Conservation (phyloP, 2,888 invertebrate species). For the Cosmia pyralina region DNA sequence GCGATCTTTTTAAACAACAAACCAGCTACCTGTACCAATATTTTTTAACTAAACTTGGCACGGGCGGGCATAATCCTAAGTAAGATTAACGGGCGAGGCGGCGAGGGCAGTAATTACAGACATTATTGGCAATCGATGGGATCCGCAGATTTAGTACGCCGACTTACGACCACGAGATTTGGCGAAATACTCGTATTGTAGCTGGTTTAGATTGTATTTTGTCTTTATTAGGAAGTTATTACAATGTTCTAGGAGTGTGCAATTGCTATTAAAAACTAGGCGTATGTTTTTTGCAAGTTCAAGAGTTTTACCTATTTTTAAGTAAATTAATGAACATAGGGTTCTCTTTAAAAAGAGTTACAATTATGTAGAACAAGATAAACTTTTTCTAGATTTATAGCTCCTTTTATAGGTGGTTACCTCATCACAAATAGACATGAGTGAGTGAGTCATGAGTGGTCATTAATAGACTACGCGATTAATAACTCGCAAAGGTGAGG, state of each 20-base stretch:
- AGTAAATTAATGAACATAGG: no score
- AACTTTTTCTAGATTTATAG: no score
- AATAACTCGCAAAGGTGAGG: background rate
- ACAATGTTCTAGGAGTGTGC: background rate
- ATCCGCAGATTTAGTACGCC: constrained; percentile 81
- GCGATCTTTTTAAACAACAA: constrained; percentile 46
- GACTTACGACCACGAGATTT: constrained; percentile 67
- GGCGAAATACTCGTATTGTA: constrained; percentile 46
- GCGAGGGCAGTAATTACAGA: constrained; percentile 83
- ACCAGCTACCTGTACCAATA: constrained; percentile 61
- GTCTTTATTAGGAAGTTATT: background rate
- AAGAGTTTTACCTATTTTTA: no score
- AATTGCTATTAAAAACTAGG: no score
- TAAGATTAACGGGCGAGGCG: constrained; percentile 76
- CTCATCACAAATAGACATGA: no score
- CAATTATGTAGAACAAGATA: background rate
- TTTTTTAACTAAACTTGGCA: constrained; percentile 84
- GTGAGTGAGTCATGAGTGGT: no score
- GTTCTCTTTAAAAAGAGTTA: background rate
- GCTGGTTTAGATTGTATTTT: constrained; percentile 22
- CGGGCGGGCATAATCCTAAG: constrained; percentile 70
- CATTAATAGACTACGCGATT: no score
- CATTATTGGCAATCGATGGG: constrained; percentile 87
- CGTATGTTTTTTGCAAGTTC: no score
- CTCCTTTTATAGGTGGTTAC: no score